phyloP scores from a whole-genome alignment of 2,113 vertebrate genomes.

The Scophthalmus maximus region DNA sequence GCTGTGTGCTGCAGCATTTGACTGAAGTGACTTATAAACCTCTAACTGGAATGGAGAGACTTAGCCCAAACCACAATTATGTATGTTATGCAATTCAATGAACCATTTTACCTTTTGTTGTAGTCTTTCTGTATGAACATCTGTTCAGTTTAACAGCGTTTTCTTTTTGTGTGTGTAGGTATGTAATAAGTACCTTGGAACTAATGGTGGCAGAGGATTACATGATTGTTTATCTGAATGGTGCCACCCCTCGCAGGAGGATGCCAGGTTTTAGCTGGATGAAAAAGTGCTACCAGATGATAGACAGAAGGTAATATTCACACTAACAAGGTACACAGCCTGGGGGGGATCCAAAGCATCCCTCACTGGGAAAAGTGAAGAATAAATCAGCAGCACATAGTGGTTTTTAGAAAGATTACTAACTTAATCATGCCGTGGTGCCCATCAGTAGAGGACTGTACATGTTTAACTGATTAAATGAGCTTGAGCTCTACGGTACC shows the following conservation, averaged over 20 bases:
- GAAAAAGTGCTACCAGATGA: slow-evolving; percentile 99
- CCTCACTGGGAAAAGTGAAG: too few relatives aligned
- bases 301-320: slow-evolving; percentile 88
- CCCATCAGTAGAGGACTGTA: too few relatives aligned
- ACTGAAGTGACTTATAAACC: too few relatives aligned
- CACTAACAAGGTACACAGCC: background rate
- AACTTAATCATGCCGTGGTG: too few relatives aligned
- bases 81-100: too few relatives aligned
- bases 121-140: background rate
- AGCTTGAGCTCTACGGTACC: too few relatives aligned
- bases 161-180: slow-evolving; percentile 77
- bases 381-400: too few relatives aligned
- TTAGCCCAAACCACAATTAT: too few relatives aligned
- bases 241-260: slow-evolving; percentile 93
- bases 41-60: too few relatives aligned
- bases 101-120: background rate
- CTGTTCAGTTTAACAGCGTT: background rate
- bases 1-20: too few relatives aligned
- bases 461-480: too few relatives aligned
- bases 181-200: slow-evolving; percentile 97
- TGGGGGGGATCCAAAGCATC: background rate
- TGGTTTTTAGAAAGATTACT: too few relatives aligned
- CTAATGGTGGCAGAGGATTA: slow-evolving; percentile 98
- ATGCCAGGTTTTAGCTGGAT: slow-evolving; percentile 98
- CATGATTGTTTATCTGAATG: slow-evolving; percentile 98